phyloP scores from a whole-genome alignment of 2,113 vertebrate genomes.

The Uria lomvia region DNA sequence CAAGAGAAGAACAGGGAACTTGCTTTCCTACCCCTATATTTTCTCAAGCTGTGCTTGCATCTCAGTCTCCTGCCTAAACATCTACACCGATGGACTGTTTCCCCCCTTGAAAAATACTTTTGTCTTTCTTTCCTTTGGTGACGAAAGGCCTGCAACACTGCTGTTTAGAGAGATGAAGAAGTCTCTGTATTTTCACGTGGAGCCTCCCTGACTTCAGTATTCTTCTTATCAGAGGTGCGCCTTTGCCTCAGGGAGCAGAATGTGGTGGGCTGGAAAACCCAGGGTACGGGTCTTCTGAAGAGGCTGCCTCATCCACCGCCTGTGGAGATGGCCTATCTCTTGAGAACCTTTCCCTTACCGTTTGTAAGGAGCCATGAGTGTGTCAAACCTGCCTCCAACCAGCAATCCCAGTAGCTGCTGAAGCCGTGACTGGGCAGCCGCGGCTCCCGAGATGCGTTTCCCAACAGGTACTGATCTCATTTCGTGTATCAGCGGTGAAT shows the following conservation, averaged over 20 bases:
- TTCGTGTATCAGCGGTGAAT: not conserved
- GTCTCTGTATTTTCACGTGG: not conserved
- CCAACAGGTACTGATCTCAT: not conserved
- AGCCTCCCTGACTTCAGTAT: not conserved
- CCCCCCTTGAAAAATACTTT: not conserved
- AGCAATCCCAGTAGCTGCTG: not conserved
- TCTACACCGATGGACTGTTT: not conserved
- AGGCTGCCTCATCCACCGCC: not conserved
- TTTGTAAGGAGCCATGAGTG: not conserved
- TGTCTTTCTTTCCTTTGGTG: too few species aligned
- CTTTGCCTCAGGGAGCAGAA: not conserved
- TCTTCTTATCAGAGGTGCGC: not conserved
- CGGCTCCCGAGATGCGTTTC: not conserved
- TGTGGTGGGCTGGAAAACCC: not conserved
- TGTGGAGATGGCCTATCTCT: not conserved
- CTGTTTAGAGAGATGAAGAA: not conserved
- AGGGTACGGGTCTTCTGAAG: not conserved
- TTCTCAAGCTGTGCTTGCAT: not conserved
- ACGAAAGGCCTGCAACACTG: not conserved
- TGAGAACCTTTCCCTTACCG: not conserved
- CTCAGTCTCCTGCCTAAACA: not conserved
- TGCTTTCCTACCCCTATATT: not conserved
- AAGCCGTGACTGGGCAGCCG: not conserved
- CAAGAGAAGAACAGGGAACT: not conserved
- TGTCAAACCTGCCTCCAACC: not conserved